Base-by-base conservation (phyloP, 2,797 vertebrate species). In the Odontamblyopus rebecca region DNA sequence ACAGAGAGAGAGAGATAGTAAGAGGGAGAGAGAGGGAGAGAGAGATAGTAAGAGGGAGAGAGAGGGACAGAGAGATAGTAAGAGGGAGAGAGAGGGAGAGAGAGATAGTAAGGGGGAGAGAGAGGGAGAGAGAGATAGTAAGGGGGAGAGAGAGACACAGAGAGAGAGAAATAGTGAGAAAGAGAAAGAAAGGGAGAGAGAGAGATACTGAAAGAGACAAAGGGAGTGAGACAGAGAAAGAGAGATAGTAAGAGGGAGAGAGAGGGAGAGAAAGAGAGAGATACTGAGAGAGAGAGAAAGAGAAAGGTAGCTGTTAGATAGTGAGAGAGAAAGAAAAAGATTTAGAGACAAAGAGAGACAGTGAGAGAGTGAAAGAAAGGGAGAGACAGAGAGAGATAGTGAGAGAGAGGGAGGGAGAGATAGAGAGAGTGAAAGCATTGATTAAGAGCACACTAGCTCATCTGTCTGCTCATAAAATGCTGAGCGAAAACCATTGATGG, bases 391-490 rank as follows among this genome's bases (percentile, higher is more conserved):
- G 0, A 35, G 35, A 35, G 6, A 7, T 6, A 35, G 35, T 3
- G 41, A 15, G 2, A 13, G 13, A 16, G 13, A 15, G 44, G 16
- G 1, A 44, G 41, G 1, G 41, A 44, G 12, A 44, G 11, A 76
- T 70, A 67, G 75, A 69, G 50, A 70, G 71, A 76, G 69, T 76
- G 84, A 88, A 23, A 11, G 29, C 27, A 30, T 90, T 89, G 89
- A 93, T 89, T 78, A 79, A 81, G 87, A 85, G 78, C 87, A 88
- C 87, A 88, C 77, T 78, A 83, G 56, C 62, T 72, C 29, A 70
- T 88, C 79, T 88, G 86, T 89, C 68, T 74, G 29, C 3, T 79
- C 79, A 86, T 81, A 72, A 89, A 69, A 69, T 30, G 19, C 27
- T 0, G 1, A 73, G 69, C 68, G 75, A 75, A 85, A 84, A 79